Evolutionary conservation across 2,888 invertebrate species (phyloP).

Genomic region (Agriopis leucophaearia): DNA sequence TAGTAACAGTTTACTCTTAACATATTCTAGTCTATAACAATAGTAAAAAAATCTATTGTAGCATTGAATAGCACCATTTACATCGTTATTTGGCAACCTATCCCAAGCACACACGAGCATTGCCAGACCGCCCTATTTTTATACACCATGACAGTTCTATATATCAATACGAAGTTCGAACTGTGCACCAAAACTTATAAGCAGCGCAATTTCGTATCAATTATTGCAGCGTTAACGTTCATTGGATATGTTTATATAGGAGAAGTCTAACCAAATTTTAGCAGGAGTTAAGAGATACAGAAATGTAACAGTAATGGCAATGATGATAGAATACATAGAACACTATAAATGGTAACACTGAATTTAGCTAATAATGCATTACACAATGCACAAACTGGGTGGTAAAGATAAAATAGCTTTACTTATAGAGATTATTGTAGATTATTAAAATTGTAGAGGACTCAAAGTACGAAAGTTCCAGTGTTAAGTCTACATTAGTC

Average conservation of each 20-base stretch:
- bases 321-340: conserved; percentile 2
- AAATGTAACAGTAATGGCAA: conserved; percentile 1
- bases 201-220: conserved; percentile 2
- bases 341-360: not conserved
- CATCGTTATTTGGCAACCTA: conserved; percentile 64
- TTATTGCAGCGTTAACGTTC: conserved; percentile 5
- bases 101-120: conserved; percentile 57
- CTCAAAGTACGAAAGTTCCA: conserved; percentile 34
- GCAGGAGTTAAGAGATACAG: not conserved
- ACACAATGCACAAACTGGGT: conserved; percentile 18
- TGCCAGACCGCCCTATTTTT: conserved; percentile 62
- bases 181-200: not conserved
- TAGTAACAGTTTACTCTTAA: not conserved
- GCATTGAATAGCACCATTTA: conserved; percentile 43
- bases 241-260: not conserved
- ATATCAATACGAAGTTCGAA: conserved; percentile 28
- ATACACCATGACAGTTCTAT: conserved; percentile 50
- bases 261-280: conserved; percentile 15
- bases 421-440: conserved; percentile 25
- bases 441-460: conserved; percentile 20
- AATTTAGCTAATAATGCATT: conserved; percentile 2
- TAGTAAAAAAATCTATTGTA: conserved; percentile 11
- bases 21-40: conserved; percentile 1
- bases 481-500: conserved; percentile 52
- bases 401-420: conserved; percentile 31